A percentile compares a stretch with the other conserved stretches of the same genome.
Evolutionary conservation across 2,888 invertebrate species (phyloP).

Genomic region (Anoplius nigerrimus): DNA sequence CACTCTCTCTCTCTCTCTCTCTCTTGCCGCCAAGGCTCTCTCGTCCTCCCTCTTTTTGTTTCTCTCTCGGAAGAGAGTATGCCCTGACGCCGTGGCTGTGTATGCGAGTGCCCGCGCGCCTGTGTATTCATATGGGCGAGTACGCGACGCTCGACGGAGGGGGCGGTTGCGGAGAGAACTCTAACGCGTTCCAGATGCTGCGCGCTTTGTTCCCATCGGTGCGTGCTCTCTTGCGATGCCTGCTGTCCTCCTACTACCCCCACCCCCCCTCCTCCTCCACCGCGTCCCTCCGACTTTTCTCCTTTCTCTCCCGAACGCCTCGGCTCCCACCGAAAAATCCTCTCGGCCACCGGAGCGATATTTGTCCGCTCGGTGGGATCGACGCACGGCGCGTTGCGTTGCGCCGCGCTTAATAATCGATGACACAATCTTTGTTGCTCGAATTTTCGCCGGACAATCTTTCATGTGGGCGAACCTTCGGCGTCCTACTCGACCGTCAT

Average conservation of each 20-base stretch:
- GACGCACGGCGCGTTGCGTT: too few relatives aligned
- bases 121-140: not conserved
- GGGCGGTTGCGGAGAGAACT: constrained; percentile 59
- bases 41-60: constrained; percentile 9
- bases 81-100: constrained; percentile 15
- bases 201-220: constrained; percentile 69
- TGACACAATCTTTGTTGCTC: too few relatives aligned
- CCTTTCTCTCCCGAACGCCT: not conserved
- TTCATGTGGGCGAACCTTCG: too few relatives aligned
- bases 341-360: too few relatives aligned
- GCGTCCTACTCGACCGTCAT: too few relatives aligned
- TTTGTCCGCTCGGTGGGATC: too few relatives aligned
- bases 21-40: not conserved
- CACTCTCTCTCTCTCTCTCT: constrained; percentile 15
- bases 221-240: constrained; percentile 41
- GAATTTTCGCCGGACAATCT: too few relatives aligned
- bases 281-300: constrained; percentile 12
- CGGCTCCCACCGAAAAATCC: constrained; percentile 1
- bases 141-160: constrained; percentile 35
- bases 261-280: constrained; percentile 33
- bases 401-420: too few relatives aligned
- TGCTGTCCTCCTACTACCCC: constrained; percentile 28
- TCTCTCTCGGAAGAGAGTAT: constrained; percentile 16
- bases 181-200: constrained; percentile 74
- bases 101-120: constrained; percentile 13